These are phyloP conservation scores for Fragum sueziense DNA, from an alignment of 2,888 invertebrate species.

Conservation along the genomic window DNA sequence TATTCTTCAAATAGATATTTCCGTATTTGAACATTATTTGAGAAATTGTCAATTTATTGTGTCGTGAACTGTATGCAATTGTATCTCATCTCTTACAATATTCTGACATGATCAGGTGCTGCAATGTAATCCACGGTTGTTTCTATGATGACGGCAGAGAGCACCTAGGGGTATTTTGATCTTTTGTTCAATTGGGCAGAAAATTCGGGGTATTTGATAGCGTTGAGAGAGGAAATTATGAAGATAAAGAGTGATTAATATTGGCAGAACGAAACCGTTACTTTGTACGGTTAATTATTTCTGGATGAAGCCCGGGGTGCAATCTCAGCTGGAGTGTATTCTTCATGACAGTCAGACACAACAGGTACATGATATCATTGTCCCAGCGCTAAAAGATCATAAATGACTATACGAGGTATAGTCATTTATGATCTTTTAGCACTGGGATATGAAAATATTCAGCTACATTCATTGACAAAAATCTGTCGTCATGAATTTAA, in stretches of 20 bases:
- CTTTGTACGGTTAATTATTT: slow-evolving; percentile 59
- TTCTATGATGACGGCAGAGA: neutral
- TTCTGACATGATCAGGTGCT: neutral
- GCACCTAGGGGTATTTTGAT: slow-evolving; percentile 44
- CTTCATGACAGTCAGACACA: slow-evolving; percentile 45
- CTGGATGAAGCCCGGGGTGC: slow-evolving; percentile 45
- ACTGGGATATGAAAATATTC: too few species aligned
- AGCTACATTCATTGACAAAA: slow-evolving; percentile 26
- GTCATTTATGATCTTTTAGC: too few species aligned
- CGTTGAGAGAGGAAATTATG: slow-evolving; percentile 45
- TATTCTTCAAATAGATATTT: too few species aligned
- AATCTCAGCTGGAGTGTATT: slow-evolving; percentile 48
- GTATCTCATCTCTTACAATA: too few species aligned
- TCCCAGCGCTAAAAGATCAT: too few species aligned
- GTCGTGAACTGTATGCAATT: too few species aligned
- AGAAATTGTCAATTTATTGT: too few species aligned
- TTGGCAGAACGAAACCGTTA: slow-evolving; percentile 57
- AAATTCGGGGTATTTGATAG: slow-evolving; percentile 56
- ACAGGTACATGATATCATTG: slow-evolving; percentile 54
- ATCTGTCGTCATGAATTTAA: slow-evolving; percentile 54
- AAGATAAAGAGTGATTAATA: slow-evolving; percentile 54
- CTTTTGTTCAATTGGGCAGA: slow-evolving; percentile 54
- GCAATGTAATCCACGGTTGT: neutral
- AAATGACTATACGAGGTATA: too few species aligned
- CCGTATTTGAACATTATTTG: too few species aligned